Base-by-base conservation (phyloP, 2,797 vertebrate species). In the Enteromius thamalakanensis region DNA sequence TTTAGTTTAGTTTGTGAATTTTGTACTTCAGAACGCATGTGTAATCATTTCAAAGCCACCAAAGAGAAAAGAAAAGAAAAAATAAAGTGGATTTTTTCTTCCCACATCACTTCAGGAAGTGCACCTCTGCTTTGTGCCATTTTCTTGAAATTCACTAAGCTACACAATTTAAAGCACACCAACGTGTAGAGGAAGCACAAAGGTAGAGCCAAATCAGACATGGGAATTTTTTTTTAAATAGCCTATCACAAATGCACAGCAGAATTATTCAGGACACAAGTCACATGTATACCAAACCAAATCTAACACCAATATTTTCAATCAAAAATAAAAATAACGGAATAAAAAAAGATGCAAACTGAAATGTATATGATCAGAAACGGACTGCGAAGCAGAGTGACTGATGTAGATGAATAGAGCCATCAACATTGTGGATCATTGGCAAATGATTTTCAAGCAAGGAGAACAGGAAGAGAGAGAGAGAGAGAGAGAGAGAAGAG, bases 101-200 rank as follows among this genome's bases (percentile, higher is more conserved):
- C 34, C 49, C 49, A 45, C 1, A 8, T 40, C 14, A 12, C 64
- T 70, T 71, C 26, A 32, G 67, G 47, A 80, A 60, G 51, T 47
- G 26, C 4, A 17, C 19, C 7, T 17, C 26, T 65, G 3, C 26
- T 79, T 17, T 53, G 58, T 74, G 58, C 45, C n/a, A 40, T 65
- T 23, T 26, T 68, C 29, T 23, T 37, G 19, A 60, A 34, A 70
- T 2, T 70, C 37, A 49, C 45, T 45, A 45, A 12, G 15, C 45
- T 65, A n/a, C 42, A 81, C 42, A 74, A 72, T 64, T 49, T 51
- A 64, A 64, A 81, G 45, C 80, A 51, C 21, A 81, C 45, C 70
- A 40, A 51, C 34, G 37, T 23, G 37, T 10, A 65, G 21, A 49
- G 71, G 10, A 37, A 62, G 26, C 55, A 21, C 19, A 34, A 72